These are phyloP conservation scores for Poeciliopsis turneri DNA, from an alignment of 2,797 vertebrate species.

Conservation along the genomic window DNA sequence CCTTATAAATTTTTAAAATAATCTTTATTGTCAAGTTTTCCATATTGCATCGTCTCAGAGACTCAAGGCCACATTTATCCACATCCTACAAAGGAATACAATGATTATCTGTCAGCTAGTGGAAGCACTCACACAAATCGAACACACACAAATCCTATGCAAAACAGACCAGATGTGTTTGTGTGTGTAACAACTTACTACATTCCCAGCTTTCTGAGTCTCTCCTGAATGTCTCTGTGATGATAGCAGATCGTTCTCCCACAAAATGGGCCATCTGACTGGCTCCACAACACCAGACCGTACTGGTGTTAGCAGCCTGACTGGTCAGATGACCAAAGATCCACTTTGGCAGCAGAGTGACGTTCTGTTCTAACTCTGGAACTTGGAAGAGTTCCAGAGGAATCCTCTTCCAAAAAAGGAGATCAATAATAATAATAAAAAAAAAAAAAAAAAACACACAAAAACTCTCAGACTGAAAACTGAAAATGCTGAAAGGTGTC, in stretches of 20 bases:
- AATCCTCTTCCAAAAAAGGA: not conserved
- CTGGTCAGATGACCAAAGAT: not conserved
- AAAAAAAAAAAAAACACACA: no score
- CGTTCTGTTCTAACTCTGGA: not conserved
- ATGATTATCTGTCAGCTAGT: constrained; percentile 25
- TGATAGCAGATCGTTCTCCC: not conserved
- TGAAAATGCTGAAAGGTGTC: not conserved
- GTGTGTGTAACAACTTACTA: not conserved
- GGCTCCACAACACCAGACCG: not conserved
- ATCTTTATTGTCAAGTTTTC: constrained; percentile 12
- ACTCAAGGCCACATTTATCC: constrained; percentile 20
- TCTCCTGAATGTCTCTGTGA: not conserved
- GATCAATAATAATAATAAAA: not conserved
- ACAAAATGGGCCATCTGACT: not conserved
- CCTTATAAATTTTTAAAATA: not conserved
- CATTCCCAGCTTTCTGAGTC: not conserved
- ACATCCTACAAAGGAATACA: not conserved
- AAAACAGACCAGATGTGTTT: constrained; percentile 9
- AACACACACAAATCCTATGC: constrained; percentile 4
- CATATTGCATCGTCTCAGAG: constrained; percentile 17
- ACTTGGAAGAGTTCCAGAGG: constrained; percentile 15
- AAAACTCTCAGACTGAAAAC: not conserved
- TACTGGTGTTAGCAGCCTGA: not conserved
- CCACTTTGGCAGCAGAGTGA: not conserved
- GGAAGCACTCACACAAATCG: constrained; percentile 5